These are phyloP conservation scores for Halocynthia roretzi DNA, from an alignment of 23 tunicate species.

Conservation along the genomic window DNA sequence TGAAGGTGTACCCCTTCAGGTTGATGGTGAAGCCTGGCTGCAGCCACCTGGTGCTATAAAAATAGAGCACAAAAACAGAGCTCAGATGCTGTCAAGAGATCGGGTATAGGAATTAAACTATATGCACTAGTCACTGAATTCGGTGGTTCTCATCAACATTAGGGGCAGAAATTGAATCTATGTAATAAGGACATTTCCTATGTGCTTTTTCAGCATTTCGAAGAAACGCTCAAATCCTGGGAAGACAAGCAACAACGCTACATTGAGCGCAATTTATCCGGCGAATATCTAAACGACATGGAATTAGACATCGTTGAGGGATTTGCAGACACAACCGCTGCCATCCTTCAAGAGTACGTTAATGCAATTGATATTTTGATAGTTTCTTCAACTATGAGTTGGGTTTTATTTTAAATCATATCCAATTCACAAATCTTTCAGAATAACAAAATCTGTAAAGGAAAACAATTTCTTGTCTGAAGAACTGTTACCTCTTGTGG, in stretches of 20 bases:
- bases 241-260: slow-evolving; percentile 47
- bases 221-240: slow-evolving; percentile 83
- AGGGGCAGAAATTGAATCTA: not conserved
- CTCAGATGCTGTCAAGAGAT: slow-evolving; percentile 95
- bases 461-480: slow-evolving; percentile 25
- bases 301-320: slow-evolving; percentile 55
- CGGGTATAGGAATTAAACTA: slow-evolving; percentile 35
- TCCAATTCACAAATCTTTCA: slow-evolving; percentile 9
- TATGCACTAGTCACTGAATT: not conserved
- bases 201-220: slow-evolving; percentile 48
- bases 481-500: slow-evolving; percentile 46
- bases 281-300: slow-evolving; percentile 48
- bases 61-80: slow-evolving; percentile 91
- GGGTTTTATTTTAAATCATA: not conserved
- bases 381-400: not conserved
- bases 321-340: slow-evolving; percentile 62
- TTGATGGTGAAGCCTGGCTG: slow-evolving; percentile 99
- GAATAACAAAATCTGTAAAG: slow-evolving; percentile 33
- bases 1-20: slow-evolving; percentile 87
- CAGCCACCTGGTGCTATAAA: slow-evolving; percentile 95
- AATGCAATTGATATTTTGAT: not conserved
- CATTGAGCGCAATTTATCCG: slow-evolving; percentile 1
- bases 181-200: not conserved
- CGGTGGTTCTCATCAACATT: slow-evolving; percentile 2
- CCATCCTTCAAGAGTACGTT: slow-evolving; percentile 41